Evolutionary conservation across 2,113 vertebrate genomes (phyloP), one percentile per base, ranked within the genome.

Genomic region (Rhabdornis inornatus): DNA sequence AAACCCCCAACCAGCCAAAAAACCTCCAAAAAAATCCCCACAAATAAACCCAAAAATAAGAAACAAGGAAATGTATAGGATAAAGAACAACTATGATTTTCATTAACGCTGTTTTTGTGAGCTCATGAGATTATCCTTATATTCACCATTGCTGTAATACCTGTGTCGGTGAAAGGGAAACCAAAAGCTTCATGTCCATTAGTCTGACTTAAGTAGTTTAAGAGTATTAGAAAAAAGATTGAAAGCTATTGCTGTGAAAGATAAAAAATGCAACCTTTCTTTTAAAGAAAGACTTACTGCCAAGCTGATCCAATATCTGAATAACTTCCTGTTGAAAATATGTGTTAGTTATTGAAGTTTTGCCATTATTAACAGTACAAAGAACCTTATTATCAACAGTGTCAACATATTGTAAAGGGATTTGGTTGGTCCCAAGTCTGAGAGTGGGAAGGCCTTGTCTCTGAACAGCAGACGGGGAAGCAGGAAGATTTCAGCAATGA

Each of bases 161-260:
- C 22, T 40, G 4, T 60, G 31, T 33, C 11, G 60, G 20, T 28
- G 35, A 53, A 44, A 83, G 6, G 8, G 18, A 28, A 92, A 78
- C 45, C 28, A 15, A 15, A 19, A 80, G 18, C 5, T 35, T 80
- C 2, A 4, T 20, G 16, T 77, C 22, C 0, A 0, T 68, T 90
- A 45, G 5, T 28, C 37, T 80, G 63, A 57, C 44, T 72, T 83
- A 39, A 63, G n/a, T 40, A 23, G 19, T 45, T 83, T 74, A 24
- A 77, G 50, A 44, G 28, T 24, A 47, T 25, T 49, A 61, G 21
- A 47, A 80, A 59, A 71, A 79, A 9, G 40, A 60, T 15, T 5
- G 16, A 90, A 93, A 82, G 20, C 4, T 65, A 23, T 23, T 3
- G 0, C 7, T 69, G 15, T 45, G 28, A 85, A 92, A 59, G 33